phyloP scores from a whole-genome alignment of 2,888 invertebrate genomes.

The Cancer borealis region DNA sequence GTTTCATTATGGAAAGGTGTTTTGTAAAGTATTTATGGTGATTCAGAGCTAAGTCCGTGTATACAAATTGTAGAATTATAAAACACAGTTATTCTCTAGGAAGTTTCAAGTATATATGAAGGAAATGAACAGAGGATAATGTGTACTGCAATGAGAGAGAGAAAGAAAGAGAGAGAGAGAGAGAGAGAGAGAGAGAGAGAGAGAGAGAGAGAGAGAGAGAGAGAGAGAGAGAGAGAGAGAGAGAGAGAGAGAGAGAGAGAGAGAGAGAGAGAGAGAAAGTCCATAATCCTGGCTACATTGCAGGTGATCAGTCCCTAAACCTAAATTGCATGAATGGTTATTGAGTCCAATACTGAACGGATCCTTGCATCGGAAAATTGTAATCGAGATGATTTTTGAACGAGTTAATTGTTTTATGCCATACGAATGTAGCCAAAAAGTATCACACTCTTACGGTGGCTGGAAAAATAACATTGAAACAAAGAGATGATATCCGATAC shows the following conservation, averaged over 20 bases:
- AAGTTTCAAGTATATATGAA: too few species aligned
- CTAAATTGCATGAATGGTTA: slow-evolving; percentile 20
- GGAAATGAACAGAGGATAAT: not conserved
- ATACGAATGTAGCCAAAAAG: not conserved
- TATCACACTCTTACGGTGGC: not conserved
- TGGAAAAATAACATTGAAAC: not conserved
- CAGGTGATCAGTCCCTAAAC: slow-evolving; percentile 11
- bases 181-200: not conserved
- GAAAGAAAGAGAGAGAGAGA: not conserved
- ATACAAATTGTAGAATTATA: too few species aligned
- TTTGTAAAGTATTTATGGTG: too few species aligned
- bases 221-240: slow-evolving; percentile 11
- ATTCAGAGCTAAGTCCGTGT: too few species aligned
- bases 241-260: slow-evolving; percentile 13
- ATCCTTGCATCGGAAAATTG: slow-evolving; percentile 4
- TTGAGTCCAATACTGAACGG: slow-evolving; percentile 20
- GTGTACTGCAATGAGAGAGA: not conserved
- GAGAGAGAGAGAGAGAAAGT: slow-evolving; percentile 47
- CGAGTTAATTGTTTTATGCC: not conserved
- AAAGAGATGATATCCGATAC: too few species aligned
- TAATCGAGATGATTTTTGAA: slow-evolving; percentile 20
- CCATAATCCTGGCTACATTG: not conserved
- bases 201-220: not conserved
- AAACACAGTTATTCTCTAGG: not conserved
- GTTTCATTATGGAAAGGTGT: too few species aligned